These are phyloP conservation scores for Macrochelys suwanniensis DNA, from an alignment of 2,797 vertebrate species.

Conservation along the genomic window DNA sequence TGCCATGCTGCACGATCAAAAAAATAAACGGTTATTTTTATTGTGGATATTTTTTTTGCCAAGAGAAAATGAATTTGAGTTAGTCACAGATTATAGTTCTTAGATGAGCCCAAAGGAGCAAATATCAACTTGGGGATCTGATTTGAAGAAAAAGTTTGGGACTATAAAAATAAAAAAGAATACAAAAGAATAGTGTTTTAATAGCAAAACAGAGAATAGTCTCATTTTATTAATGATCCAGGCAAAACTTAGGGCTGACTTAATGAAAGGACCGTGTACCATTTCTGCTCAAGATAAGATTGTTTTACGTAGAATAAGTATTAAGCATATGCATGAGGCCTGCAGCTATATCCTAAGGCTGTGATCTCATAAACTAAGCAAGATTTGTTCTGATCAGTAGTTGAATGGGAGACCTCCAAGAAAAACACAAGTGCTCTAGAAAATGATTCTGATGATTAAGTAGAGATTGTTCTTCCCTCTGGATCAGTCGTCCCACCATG, in stretches of 20 bases:
- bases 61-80: slow-evolving; percentile 68
- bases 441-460: background rate
- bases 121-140: slow-evolving; percentile 37
- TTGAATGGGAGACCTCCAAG: slow-evolving; percentile 8
- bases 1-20: slow-evolving; percentile 61
- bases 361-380: background rate
- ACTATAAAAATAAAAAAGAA: slow-evolving; percentile 12
- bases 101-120: slow-evolving; percentile 58
- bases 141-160: slow-evolving; percentile 30
- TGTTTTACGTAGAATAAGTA: slow-evolving; percentile 47
- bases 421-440: background rate
- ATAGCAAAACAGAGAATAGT: slow-evolving; percentile 34
- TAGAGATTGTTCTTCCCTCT: background rate
- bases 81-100: slow-evolving; percentile 50
- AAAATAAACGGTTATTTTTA: slow-evolving; percentile 65
- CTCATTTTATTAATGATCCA: slow-evolving; percentile 71
- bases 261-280: slow-evolving; percentile 67
- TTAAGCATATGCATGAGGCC: slow-evolving; percentile 13
- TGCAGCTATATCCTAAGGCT: background rate
- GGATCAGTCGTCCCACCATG: background rate
- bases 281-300: slow-evolving; percentile 48
- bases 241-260: slow-evolving; percentile 56
- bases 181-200: slow-evolving; percentile 38
- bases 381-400: background rate
- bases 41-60: slow-evolving; percentile 47